Base-by-base conservation (phyloP, 2,888 invertebrate species). In the Tinea trinotella region DNA sequence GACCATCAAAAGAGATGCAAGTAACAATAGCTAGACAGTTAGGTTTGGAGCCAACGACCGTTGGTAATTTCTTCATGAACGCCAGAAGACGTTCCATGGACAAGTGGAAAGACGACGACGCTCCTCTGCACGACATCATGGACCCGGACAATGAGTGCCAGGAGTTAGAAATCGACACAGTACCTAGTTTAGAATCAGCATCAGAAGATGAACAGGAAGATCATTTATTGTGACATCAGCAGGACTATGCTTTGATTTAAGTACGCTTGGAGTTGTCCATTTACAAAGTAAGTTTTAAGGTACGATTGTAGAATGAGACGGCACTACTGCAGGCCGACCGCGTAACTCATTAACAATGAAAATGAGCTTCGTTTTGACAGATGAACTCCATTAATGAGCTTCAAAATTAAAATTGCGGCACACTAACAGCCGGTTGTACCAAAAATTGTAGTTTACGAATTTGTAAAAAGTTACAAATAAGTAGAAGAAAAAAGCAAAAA, bases 31-130 rank as follows among this genome's bases (percentile, higher is more conserved):
- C 98, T 20, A 90, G 98, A 63, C 98, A 99, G 76, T 88, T 99
- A 66, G 98, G 98, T 59, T 88, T 99, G 62, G 98, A 98, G 75
- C 97, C 98, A 54, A 97, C 97, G 54, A 99, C 99, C 9, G 98
- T 99, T 56, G 98, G 99, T 52, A 99, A 99, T 81, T 99, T 99
- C 90, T 99, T 99, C 88, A 99, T 99, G 99, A 99, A 99, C 82
- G 99, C 99, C n/a, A 90, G 99, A 57, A 90, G 99, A 64, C 91
- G 99, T 61, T 95, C 95, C 2, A 95, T 95, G 95, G 99, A 99
- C 84, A 99, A 98, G 71, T 99, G 98, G 98, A 94, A 96, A 76
- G 98, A 98, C 71, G 97, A 97, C 67, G 96, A 93, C 63, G 92
- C 92, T 54, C 91, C 91, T 20, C 89, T 90, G 0, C 78, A 72